These are phyloP conservation scores for Leptonema lineaticorne DNA, from an alignment of 1,140 invertebrate genomes.

Conservation along the genomic window DNA sequence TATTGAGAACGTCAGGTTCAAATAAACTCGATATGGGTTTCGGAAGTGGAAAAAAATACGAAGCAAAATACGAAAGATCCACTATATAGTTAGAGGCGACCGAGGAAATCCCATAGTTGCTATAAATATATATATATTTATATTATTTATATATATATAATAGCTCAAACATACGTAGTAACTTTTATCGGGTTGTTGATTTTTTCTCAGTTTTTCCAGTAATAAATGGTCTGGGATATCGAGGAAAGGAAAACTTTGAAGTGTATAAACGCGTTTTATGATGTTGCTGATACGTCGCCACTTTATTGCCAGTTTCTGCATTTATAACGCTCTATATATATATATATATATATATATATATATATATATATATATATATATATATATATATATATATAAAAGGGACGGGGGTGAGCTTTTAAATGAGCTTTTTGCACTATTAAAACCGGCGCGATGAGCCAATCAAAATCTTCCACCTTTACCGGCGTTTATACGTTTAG, in stretches of 20 bases:
- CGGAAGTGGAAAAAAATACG: neutral
- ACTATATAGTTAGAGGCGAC: too few relatives aligned
- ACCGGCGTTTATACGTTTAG: too few relatives aligned
- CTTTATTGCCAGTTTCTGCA: too few relatives aligned
- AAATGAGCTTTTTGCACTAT: neutral
- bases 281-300: neutral
- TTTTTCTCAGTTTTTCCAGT: neutral
- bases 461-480: too few relatives aligned
- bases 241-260: neutral
- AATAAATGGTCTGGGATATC: neutral
- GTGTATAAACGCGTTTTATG: neutral
- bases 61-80: too few relatives aligned
- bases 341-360: neutral
- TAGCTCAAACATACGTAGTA: too few relatives aligned
- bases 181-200: neutral
- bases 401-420: too few relatives aligned
- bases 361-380: neutral
- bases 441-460: too few relatives aligned
- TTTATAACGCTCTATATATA: neutral
- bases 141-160: too few relatives aligned
- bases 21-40: neutral
- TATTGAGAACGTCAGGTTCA: slow-evolving; percentile 1
- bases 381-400: too few relatives aligned
- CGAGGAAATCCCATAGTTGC: too few relatives aligned
- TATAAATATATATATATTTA: too few relatives aligned